Base-by-base conservation (phyloP, 2,797 vertebrate species). In the Pseudotriccus pelzelni region DNA sequence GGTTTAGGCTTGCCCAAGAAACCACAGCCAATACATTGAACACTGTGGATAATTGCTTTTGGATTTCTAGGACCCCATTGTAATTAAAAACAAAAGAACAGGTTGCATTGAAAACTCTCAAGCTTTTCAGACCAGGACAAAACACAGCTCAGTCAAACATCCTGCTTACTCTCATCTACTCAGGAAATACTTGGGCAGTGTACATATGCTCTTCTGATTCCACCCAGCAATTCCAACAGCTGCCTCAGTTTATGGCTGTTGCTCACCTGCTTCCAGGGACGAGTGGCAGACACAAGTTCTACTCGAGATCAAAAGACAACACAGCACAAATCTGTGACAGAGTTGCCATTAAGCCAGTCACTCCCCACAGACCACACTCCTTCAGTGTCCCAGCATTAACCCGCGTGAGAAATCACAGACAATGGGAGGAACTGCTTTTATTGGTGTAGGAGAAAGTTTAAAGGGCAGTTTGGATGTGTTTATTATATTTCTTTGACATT, bases 371-470 rank as follows among this genome's bases (percentile, higher is more conserved):
- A 24, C 23, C 11, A 1, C 1, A 32, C 32, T 75, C 73, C 47
- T 79, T 49, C 79, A 59, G 3, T 0, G 3, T 19, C 14, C 10
- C 74, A 25, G 14, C 2, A 0, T 39, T 64, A 76, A 73, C 58
- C 19, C 10, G 19, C 0, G 0, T 63, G 24, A 34, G 5, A 90
- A 30, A 69, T 14, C 24, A n/a, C 3, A 64, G 12, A 37, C 24
- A 55, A 24, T 2, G 10, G 30, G 6, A 85, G 25, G 10, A 68
- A 75, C 12, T 30, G 14, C 30, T 85, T 82, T 66, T 34, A 62
- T 5, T 10, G 1, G 30, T 18, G 70, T 4, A 28, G 28, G 62
- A 76, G 4, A 30, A 83, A 55, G 39, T 72, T 68, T 47, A 75
- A 75, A 75, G 69, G 25, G 43, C 18, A 59, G 10, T 67, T 81